Conservation (phyloP, 2,797 vertebrate species). For the Valencia hispanica region DNA sequence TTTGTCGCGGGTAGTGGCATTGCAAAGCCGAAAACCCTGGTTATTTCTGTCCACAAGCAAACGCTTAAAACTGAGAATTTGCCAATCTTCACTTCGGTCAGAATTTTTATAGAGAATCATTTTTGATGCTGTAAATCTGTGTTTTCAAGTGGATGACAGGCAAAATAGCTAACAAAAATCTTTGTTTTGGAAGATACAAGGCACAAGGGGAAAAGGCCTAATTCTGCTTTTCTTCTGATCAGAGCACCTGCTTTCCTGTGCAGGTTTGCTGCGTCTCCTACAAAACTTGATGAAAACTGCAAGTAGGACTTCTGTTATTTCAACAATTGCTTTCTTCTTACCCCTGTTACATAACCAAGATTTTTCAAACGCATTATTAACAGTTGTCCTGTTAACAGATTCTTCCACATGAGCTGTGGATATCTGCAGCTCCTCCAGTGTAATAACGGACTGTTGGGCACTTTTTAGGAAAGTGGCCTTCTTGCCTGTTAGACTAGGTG, state of each 20-base stretch:
- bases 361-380: background rate
- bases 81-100: too few species aligned
- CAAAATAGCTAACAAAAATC: too few species aligned
- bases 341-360: background rate
- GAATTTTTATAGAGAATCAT: too few species aligned
- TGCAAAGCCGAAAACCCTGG: too few species aligned
- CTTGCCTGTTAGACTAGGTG: background rate
- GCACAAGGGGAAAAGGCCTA: too few species aligned
- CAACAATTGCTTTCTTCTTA: background rate
- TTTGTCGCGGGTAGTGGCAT: too few species aligned
- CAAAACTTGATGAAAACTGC: background rate
- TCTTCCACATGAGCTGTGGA: background rate
- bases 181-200: too few species aligned
- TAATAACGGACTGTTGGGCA: background rate
- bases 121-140: too few species aligned
- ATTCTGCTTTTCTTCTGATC: too few species aligned
- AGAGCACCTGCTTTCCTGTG: background rate
- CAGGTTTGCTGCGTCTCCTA: background rate
- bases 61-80: too few species aligned
- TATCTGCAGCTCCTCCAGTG: background rate
- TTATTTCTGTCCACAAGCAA: too few species aligned
- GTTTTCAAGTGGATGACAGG: too few species aligned
- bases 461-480: background rate
- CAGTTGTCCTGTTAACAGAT: background rate
- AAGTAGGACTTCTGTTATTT: background rate